phyloP scores from a whole-genome alignment of 2,888 invertebrate species.

The Conistra vaccinii region DNA sequence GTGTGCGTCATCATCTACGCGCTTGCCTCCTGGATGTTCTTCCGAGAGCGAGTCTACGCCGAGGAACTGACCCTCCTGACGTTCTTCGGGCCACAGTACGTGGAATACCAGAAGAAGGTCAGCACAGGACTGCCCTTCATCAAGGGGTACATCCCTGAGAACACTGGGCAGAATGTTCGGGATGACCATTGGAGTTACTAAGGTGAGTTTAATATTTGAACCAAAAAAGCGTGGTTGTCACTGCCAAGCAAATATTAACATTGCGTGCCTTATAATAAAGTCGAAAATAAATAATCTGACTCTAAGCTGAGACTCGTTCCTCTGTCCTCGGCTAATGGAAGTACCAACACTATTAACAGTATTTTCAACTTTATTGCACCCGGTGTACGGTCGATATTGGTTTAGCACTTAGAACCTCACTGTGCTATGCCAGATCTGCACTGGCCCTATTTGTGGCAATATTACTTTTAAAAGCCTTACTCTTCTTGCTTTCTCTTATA shows the following conservation, averaged over 20 bases:
- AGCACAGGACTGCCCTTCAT: constrained; percentile 71
- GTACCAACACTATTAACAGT: neutral
- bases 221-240: neutral
- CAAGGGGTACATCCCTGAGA: constrained; percentile 69
- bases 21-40: constrained; percentile 97
- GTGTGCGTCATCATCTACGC: constrained; percentile 95
- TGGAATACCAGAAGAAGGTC: constrained; percentile 95
- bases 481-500: no score
- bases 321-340: neutral
- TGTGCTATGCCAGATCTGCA: neutral
- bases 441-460: neutral
- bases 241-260: neutral
- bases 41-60: constrained; percentile 95
- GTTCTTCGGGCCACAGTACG: constrained; percentile 97
- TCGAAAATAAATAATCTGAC: neutral
- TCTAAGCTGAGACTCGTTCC: neutral
- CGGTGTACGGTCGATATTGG: neutral
- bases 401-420: neutral
- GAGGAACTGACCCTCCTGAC: constrained; percentile 97
- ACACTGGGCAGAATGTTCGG: constrained; percentile 56
- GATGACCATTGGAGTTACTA: constrained; percentile 74
- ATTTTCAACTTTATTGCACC: neutral
- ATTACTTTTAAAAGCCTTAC: neutral
- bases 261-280: neutral
- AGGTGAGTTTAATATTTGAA: constrained; percentile 20